phyloP scores from a whole-genome alignment of 1,140 invertebrate species.

The Megalopta genalis region DNA sequence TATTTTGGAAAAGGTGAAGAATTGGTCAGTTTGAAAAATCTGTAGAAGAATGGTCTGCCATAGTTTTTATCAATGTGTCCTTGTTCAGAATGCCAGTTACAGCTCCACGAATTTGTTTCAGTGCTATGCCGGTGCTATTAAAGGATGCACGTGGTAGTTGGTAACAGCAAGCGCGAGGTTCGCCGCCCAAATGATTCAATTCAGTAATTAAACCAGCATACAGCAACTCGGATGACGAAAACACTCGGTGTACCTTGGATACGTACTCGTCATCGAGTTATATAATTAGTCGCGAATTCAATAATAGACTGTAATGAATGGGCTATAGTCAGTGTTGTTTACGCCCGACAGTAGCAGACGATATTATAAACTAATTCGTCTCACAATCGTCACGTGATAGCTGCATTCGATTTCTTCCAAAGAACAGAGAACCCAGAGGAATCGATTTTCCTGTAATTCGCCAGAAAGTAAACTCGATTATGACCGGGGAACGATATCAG shows the following conservation, averaged over 20 bases:
- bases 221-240: background rate
- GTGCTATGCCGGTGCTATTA: background rate
- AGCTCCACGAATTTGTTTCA: background rate
- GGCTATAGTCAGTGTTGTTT: background rate
- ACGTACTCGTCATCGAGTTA: constrained; percentile 6
- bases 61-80: background rate
- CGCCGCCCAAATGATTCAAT: constrained; percentile 11
- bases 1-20: too few species aligned
- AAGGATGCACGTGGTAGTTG: background rate
- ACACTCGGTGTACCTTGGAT: background rate
- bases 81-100: background rate
- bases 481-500: background rate
- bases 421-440: background rate
- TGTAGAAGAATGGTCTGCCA: too few species aligned
- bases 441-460: constrained; percentile 4
- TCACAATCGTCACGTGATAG: background rate
- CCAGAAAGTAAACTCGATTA: background rate
- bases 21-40: too few species aligned
- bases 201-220: constrained; percentile 17
- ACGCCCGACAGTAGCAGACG: background rate
- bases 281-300: background rate
- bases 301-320: constrained; percentile 14
- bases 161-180: background rate
- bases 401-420: background rate
- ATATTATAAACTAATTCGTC: background rate